Conservation (phyloP, 2,797 vertebrate genomes). For the Liasis olivaceus region DNA sequence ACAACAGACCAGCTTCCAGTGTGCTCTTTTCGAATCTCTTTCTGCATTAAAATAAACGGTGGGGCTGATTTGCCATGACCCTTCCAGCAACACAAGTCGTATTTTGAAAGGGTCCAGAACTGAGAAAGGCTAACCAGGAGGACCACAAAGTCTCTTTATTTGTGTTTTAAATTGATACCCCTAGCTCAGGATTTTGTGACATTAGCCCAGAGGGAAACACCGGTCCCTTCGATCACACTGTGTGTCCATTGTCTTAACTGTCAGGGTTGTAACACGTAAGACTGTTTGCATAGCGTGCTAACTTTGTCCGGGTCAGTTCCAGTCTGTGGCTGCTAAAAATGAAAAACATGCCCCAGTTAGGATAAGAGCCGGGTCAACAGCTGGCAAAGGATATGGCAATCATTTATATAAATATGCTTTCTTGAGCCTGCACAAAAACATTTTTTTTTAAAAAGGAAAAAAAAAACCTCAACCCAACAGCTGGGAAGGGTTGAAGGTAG, state of each 20-base stretch:
- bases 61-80: neutral
- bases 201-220: conserved; percentile 80
- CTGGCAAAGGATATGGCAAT: conserved; percentile 99
- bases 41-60: neutral
- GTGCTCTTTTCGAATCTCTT: neutral
- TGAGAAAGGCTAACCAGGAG: conserved; percentile 43
- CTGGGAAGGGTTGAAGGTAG: conserved; percentile 99
- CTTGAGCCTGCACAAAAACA: conserved; percentile 94
- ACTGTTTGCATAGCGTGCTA: conserved; percentile 84
- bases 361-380: conserved; percentile 96
- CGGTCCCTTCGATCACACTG: conserved; percentile 71
- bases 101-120: conserved; percentile 36
- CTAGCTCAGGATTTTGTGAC: conserved; percentile 70
- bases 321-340: conserved; percentile 86
- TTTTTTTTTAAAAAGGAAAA: conserved; percentile 46
- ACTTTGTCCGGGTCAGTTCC: conserved; percentile 82
- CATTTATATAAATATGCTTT: conserved; percentile 99
- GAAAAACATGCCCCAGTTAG: conserved; percentile 89
- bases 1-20: neutral
- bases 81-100: rapidly evolving
- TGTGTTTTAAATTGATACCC: conserved; percentile 66
- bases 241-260: conserved; percentile 78
- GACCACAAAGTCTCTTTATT: conserved; percentile 69
- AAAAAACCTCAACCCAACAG: conserved; percentile 87
- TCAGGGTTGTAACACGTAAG: conserved; percentile 69